These are phyloP conservation scores for Malaclemys terrapin DNA, from an alignment of 2,113 vertebrate genomes.

Conservation along the genomic window DNA sequence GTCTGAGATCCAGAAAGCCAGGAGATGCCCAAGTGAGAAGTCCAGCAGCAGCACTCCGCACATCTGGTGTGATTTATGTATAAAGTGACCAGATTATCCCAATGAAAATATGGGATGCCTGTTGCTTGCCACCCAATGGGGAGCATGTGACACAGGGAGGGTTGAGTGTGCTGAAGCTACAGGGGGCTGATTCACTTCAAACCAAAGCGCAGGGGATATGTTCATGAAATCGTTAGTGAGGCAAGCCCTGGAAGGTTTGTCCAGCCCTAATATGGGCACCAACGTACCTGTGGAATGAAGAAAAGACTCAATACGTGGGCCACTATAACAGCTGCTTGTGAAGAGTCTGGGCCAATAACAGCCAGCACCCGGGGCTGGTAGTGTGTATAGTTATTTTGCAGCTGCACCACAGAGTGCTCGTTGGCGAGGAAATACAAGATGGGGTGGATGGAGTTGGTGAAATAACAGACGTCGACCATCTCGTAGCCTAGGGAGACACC, in stretches of 20 bases:
- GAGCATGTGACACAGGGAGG: neutral
- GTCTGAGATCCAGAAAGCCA: neutral
- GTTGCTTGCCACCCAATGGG: neutral
- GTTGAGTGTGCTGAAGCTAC: neutral
- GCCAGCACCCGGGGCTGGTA: slow-evolving; percentile 63
- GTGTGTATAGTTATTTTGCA: slow-evolving; percentile 6
- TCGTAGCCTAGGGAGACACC: slow-evolving; percentile 84
- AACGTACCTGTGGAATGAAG: slow-evolving; percentile 83
- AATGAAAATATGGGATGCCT: neutral
- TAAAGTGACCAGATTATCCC: neutral
- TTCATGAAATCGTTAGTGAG: neutral
- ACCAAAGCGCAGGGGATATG: neutral
- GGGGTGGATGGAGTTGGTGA: slow-evolving; percentile 76
- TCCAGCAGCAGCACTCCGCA: neutral
- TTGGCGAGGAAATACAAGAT: slow-evolving; percentile 78
- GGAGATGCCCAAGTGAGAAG: neutral
- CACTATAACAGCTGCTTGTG: slow-evolving; percentile 74
- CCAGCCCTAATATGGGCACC: neutral
- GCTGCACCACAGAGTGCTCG: neutral
- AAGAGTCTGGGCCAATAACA: slow-evolving; percentile 86
- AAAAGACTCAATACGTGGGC: slow-evolving; percentile 81
- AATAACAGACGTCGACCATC: slow-evolving; percentile 83
- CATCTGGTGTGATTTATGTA: neutral
- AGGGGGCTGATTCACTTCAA: neutral
- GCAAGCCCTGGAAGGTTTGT: neutral